Percentiles rank a stretch among this genome's conserved stretches.
Evolutionary conservation across 2,888 invertebrate genomes (phyloP).

Genomic region (Masnerella sp.): DNA sequence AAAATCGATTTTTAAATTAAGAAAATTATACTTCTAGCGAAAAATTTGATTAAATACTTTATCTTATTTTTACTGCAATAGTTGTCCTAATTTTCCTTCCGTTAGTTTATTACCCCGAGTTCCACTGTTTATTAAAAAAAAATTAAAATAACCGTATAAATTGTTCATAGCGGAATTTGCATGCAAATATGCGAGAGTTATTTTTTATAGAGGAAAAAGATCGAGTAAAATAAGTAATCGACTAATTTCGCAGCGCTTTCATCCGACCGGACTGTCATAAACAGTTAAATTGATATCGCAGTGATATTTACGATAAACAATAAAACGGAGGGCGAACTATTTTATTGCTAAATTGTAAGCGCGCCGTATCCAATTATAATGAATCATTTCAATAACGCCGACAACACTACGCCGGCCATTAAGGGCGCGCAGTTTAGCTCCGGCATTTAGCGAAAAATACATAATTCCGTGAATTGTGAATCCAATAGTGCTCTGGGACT

Average conservation of each 20-base stretch:
- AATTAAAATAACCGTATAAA: too few relatives aligned
- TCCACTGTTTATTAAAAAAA: too few relatives aligned
- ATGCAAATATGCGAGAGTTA: too few relatives aligned
- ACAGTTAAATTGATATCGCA: slow-evolving; percentile 17
- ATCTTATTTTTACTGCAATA: too few relatives aligned
- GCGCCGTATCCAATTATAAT: slow-evolving; percentile 16
- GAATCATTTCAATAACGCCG: slow-evolving; percentile 26
- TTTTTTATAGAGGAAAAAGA: too few relatives aligned
- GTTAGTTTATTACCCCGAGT: too few relatives aligned
- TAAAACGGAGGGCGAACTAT: slow-evolving; percentile 5
- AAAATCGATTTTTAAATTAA: too few relatives aligned
- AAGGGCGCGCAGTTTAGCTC: slow-evolving; percentile 3
- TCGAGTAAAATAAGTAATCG: too few relatives aligned
- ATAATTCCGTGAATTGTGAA: slow-evolving; percentile 5
- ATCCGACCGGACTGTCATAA: neutral
- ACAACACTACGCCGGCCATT: slow-evolving; percentile 4
- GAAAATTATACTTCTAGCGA: too few relatives aligned
- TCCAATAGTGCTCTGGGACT: slow-evolving; percentile 9
- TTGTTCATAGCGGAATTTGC: too few relatives aligned
- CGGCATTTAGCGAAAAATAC: slow-evolving; percentile 11
- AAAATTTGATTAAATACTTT: too few relatives aligned
- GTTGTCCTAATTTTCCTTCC: too few relatives aligned
- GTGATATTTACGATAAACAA: slow-evolving; percentile 9
- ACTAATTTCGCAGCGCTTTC: neutral
- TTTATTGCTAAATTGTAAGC: slow-evolving; percentile 11